phyloP scores from a whole-genome alignment of 2,888 invertebrate species.

The Myopa tessellatipennis region DNA sequence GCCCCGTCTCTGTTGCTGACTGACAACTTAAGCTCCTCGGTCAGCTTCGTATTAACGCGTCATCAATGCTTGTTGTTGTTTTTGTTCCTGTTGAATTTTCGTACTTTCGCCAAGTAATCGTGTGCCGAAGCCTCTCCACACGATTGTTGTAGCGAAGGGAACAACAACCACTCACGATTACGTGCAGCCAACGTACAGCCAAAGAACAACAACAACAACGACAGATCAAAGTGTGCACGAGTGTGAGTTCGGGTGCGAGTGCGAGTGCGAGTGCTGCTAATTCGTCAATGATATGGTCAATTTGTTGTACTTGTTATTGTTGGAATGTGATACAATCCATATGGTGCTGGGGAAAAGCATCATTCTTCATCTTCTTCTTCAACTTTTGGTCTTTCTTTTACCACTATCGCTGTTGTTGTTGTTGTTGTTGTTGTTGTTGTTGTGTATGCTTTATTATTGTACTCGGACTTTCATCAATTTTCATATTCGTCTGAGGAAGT shows the following conservation, averaged over 20 bases:
- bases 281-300: conserved; percentile 64
- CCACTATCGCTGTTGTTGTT: not conserved
- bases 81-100: too few species aligned
- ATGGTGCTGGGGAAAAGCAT: not conserved
- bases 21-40: too few species aligned
- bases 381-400: too few species aligned
- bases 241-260: conserved; percentile 5
- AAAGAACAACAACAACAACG: conserved; percentile 12
- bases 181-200: not conserved
- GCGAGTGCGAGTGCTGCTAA: conserved; percentile 57
- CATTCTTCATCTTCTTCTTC: too few species aligned
- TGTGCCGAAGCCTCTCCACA: too few species aligned
- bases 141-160: conserved; percentile 31
- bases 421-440: not conserved
- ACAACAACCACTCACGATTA: not conserved
- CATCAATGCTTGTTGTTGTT: conserved; percentile 11
- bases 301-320: conserved; percentile 48
- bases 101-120: too few species aligned
- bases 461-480: conserved; percentile 7
- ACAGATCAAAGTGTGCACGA: not conserved
- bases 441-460: not conserved
- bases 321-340: not conserved
- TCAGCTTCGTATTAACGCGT: conserved; percentile 11
- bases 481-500: conserved; percentile 17
- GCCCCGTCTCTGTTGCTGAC: too few species aligned